A percentile compares a stretch with the other conserved stretches of the same genome.
phyloP scores from a whole-genome alignment of 2,113 vertebrate genomes.

The Litocranius walleri region DNA sequence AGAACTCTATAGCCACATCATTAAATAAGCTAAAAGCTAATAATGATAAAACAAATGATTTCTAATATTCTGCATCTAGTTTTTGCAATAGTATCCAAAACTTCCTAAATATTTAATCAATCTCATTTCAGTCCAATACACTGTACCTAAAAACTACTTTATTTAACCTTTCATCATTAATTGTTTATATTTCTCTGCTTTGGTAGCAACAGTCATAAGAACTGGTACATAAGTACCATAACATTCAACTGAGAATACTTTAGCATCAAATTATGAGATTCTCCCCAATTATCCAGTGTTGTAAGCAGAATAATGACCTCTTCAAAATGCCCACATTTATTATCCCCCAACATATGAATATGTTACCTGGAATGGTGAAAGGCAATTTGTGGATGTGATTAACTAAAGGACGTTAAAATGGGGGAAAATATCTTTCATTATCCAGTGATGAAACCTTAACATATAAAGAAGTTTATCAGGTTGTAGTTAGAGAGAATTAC shows the following conservation, averaged over 20 bases:
- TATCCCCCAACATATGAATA: background rate
- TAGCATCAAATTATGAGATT: background rate
- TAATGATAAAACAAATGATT: background rate
- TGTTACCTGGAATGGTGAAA: background rate
- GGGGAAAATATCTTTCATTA: background rate
- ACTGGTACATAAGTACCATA: background rate
- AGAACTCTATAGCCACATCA: background rate
- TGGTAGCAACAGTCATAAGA: background rate
- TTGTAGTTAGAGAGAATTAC: background rate
- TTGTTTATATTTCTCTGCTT: background rate
- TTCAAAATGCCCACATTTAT: background rate
- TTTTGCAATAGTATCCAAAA: background rate
- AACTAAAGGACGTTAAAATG: background rate
- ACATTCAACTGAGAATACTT: background rate
- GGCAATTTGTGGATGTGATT: background rate
- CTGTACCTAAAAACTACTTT: no score
- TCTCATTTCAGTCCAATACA: background rate
- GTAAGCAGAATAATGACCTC: background rate
- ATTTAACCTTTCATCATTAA: background rate
- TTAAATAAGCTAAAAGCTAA: background rate
- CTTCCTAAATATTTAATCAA: background rate
- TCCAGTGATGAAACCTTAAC: background rate
- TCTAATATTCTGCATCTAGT: background rate
- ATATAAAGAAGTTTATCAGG: background rate
- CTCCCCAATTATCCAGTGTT: background rate